Evolutionary conservation across 53 echinoderm and acorn worm genomes (phyloP).

Genomic region (Holothuria scabra): DNA sequence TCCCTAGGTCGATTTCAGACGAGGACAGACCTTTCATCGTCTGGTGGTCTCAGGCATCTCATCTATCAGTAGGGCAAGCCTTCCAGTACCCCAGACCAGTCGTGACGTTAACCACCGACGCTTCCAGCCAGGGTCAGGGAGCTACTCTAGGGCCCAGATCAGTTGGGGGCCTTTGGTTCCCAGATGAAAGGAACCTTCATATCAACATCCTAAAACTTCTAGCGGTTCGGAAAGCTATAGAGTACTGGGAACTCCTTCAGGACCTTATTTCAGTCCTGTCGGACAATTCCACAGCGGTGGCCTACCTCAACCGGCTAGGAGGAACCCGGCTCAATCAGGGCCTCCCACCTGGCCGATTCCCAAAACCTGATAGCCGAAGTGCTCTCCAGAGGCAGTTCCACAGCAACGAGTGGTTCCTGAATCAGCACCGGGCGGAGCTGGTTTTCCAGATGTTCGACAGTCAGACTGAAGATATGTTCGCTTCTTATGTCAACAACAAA

Average conservation of each 20-base stretch:
- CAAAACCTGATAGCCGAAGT: slow-evolving; percentile 29
- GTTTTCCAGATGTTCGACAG: too few species aligned
- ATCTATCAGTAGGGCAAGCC: background rate
- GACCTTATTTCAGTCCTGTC: slow-evolving; percentile 10
- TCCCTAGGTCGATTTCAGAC: background rate
- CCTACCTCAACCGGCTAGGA: too few species aligned
- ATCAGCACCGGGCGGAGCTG: too few species aligned
- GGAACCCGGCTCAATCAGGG: background rate
- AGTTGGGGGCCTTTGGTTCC: background rate
- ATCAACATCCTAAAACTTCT: slow-evolving; percentile 29
- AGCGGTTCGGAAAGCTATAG: slow-evolving; percentile 10
- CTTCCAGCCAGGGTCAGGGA: slow-evolving; percentile 33
- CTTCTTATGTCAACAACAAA: too few species aligned
- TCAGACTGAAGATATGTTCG: too few species aligned
- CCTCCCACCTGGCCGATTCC: slow-evolving; percentile 11
- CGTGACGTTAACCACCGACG: slow-evolving; percentile 23
- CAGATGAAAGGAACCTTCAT: background rate
- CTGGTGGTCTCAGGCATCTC: background rate
- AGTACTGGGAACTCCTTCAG: background rate
- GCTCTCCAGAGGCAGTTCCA: slow-evolving; percentile 27
- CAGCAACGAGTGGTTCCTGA: background rate
- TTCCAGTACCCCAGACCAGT: background rate
- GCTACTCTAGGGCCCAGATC: background rate
- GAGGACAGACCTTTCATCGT: background rate
- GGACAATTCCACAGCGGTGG: background rate